A percentile compares a stretch with the other conserved stretches of the same genome.
Evolutionary conservation across 1,140 invertebrate species (phyloP).

Genomic region (Drosophila ironensis): DNA sequence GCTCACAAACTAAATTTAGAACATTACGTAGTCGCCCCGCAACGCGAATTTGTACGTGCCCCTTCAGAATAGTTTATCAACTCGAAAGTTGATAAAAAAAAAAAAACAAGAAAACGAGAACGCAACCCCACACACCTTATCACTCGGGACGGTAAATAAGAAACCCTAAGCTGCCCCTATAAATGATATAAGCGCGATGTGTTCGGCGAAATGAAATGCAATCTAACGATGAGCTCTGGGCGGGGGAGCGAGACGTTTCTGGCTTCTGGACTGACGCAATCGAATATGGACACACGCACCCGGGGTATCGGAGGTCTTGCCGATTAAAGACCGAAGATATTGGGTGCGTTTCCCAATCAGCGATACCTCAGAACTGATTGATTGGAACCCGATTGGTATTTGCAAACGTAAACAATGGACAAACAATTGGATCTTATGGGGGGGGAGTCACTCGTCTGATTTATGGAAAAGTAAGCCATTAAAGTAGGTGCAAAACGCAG

Average conservation of each 20-base stretch:
- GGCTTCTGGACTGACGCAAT: background rate
- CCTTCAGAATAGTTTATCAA: conserved; percentile 36
- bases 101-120: conserved; percentile 5
- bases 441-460: too few relatives aligned
- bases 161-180: conserved; percentile 7
- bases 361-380: background rate
- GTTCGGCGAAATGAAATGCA: conserved; percentile 9
- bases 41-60: conserved; percentile 10
- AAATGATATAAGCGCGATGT: conserved; percentile 17
- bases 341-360: background rate
- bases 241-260: background rate
- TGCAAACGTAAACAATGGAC: background rate
- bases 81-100: conserved; percentile 42
- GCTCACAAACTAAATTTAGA: conserved; percentile 57
- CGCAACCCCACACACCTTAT: too few relatives aligned
- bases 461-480: too few relatives aligned
- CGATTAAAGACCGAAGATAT: too few relatives aligned
- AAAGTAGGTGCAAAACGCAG: too few relatives aligned
- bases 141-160: background rate
- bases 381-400: background rate
- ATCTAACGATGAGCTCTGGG: conserved; percentile 1
- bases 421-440: too few relatives aligned
- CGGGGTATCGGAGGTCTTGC: too few relatives aligned
- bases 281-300: background rate
- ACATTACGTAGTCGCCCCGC: conserved; percentile 55